Evolutionary conservation across 1,140 invertebrate genomes (phyloP).

Genomic region (Drosophila quadrilineata): DNA sequence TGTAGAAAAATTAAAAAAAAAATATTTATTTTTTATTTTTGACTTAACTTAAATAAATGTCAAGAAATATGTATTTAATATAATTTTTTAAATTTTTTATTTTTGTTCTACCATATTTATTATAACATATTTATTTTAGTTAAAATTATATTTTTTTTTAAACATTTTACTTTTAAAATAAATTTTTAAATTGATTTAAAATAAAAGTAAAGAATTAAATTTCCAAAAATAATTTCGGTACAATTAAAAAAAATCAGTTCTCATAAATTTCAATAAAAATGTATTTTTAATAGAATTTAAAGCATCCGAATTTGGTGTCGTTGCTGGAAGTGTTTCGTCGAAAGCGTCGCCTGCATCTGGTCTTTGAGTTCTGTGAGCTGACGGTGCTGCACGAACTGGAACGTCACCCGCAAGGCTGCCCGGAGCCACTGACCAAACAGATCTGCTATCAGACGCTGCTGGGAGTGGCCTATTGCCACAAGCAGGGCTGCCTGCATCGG

Average conservation of each 20-base stretch:
- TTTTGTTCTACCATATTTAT: not conserved
- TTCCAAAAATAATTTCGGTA: not conserved
- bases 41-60: no score
- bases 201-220: no score
- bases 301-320: conserved; percentile 98
- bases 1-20: no score
- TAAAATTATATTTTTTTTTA: no score
- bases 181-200: no score
- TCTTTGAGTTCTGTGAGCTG: conserved; percentile 99
- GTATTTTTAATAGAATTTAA: conserved; percentile 90
- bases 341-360: conserved; percentile 97
- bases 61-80: no score
- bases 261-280: not conserved
- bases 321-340: conserved; percentile 98
- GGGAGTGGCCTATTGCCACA: conserved; percentile 97
- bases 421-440: conserved; percentile 93
- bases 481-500: conserved; percentile 97
- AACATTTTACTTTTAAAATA: no score
- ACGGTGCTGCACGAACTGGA: conserved; percentile 98
- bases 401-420: conserved; percentile 92
- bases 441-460: conserved; percentile 97
- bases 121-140: not conserved
- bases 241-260: not conserved
- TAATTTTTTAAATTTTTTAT: no score
- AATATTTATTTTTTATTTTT: no score